These are phyloP conservation scores for Epinephelus awoara DNA, from an alignment of 2,797 vertebrate genomes.

Conservation along the genomic window DNA sequence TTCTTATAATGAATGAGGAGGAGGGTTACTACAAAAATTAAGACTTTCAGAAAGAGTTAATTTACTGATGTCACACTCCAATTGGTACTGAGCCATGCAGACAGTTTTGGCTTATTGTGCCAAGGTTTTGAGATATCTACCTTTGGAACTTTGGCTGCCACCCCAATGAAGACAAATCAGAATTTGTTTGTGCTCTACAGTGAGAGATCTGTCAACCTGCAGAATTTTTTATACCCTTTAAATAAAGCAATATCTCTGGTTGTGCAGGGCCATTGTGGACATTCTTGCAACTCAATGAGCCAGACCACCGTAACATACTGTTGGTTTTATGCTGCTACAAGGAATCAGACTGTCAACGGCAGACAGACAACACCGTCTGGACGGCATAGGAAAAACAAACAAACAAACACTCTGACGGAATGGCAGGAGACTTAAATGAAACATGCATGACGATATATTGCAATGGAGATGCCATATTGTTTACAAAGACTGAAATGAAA, in stretches of 20 bases:
- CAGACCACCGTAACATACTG: neutral
- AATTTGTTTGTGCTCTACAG: constrained; percentile 8
- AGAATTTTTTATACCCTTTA: constrained; percentile 2
- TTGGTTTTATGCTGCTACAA: neutral
- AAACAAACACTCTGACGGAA: too few species aligned
- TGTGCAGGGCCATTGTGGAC: neutral
- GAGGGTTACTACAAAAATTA: neutral
- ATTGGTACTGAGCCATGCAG: neutral
- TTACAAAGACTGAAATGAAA: too few species aligned
- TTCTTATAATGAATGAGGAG: neutral
- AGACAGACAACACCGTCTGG: too few species aligned
- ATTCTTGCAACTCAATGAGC: constrained; percentile 16
- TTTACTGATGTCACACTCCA: neutral
- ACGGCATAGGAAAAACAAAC: too few species aligned
- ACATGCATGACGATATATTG: too few species aligned
- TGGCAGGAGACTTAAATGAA: too few species aligned
- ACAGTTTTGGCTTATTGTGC: neutral
- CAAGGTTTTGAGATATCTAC: neutral
- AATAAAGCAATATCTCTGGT: neutral
- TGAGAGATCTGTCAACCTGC: constrained; percentile 11
- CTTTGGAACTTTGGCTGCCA: constrained; percentile 4
- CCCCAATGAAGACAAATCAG: neutral
- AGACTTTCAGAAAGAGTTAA: constrained; percentile 2
- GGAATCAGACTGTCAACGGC: too few species aligned
- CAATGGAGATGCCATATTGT: too few species aligned